Base-by-base conservation (phyloP, 2,888 invertebrate species). In the Eueremaeus valkanovi region DNA sequence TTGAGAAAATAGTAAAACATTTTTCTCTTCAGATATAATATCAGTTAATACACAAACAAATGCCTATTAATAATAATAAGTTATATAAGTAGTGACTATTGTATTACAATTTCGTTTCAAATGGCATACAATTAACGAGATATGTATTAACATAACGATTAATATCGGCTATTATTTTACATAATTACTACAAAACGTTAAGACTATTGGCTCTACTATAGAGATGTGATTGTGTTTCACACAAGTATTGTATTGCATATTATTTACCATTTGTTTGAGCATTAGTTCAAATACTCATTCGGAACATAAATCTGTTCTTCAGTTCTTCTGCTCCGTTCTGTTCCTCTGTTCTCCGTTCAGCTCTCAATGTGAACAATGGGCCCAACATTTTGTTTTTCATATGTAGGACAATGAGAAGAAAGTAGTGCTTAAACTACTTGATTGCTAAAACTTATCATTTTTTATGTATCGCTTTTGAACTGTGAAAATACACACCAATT, bases 321-420 rank as follows among this genome's bases (percentile, higher is more conserved):
- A 11, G 8, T 42, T 8, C 13, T 42, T 42, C 42, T 11, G 13
- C 8, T 11, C n/a, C 27, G n/a, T 21, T 21, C 40, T 42, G 70
- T 45, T 27, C 33, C 8, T 29, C 21, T 42, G 13, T 42, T 42
- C 8, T 42, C n/a, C n/a, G n/a, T n/a, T 45, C 45, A 24, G 24
- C n/a, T 36, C n/a, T 31, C 63, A 36, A 8, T 55, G 55, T 6
- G 29, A 70, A 70, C 70, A 70, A 70, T 45, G 21, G 70, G 45
- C 45, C 24, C 42, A 70, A 36, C 36, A 66, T 66, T 66, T 70
- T 27, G 21, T 42, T n/a, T n/a, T 70, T 45, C 8, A 70, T 70
- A 70, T 45, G 40, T 70, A 70, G 70, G 70, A 70, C 70, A 70
- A 21, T 24, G 70, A 61, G 61, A n/a, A n/a, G n/a, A 70, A 70